phyloP scores from a whole-genome alignment of 1,140 invertebrate genomes.

The Penaeus japonicus region DNA sequence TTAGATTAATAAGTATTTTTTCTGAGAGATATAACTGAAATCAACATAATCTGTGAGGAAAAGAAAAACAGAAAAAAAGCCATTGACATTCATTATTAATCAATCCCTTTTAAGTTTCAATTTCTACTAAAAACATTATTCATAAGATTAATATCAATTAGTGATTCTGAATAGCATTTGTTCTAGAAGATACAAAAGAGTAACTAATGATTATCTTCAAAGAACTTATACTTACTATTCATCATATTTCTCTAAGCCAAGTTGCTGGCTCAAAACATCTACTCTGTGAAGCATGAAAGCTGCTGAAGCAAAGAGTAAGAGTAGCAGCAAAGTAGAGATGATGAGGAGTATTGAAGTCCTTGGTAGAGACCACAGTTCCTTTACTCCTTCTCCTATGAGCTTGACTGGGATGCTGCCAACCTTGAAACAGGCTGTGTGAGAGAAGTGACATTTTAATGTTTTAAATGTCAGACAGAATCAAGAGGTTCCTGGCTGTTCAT shows the following conservation, averaged over 20 bases:
- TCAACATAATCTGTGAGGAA: no score
- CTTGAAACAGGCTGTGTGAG: conserved; percentile 31
- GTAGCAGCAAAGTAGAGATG: conserved; percentile 41
- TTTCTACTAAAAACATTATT: no score
- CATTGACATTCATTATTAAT: no score
- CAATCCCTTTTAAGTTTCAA: no score
- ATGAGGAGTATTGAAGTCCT: conserved; percentile 39
- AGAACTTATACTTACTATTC: conserved; percentile 36
- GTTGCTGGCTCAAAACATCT: conserved; percentile 37
- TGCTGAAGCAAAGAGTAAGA: conserved; percentile 43
- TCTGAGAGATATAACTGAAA: no score
- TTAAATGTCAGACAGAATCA: no score
- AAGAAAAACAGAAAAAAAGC: no score
- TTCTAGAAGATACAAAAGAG: no score
- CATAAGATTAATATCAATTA: no score
- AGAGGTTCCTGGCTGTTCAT: no score
- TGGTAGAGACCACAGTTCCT: conserved; percentile 32
- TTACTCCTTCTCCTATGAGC: conserved; percentile 37
- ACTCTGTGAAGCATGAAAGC: conserved; percentile 52
- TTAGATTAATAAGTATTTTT: neutral
- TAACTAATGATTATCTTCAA: neutral
- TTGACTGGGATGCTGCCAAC: conserved; percentile 38
- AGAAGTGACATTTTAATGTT: no score
- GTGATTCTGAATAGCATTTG: no score
- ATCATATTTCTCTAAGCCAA: conserved; percentile 44